These are phyloP conservation scores for Sebastes paucispinis DNA, from an alignment of 2,797 vertebrate species.

Conservation along the genomic window DNA sequence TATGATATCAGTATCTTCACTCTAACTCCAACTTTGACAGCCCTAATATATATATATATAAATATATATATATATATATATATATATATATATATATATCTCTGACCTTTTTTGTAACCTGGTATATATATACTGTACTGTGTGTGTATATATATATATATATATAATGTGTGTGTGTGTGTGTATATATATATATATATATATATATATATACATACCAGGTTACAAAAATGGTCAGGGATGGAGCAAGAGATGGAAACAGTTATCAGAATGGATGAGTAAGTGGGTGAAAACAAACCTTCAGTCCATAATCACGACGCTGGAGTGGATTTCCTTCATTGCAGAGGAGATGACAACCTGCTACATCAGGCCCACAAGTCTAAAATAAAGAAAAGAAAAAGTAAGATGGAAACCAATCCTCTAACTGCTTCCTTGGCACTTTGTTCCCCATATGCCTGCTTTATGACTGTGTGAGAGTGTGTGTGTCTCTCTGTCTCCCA, in stretches of 20 bases:
- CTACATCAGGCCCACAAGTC: slow-evolving; percentile 45
- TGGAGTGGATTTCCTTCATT: slow-evolving; percentile 34
- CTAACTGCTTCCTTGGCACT: slow-evolving; percentile 55
- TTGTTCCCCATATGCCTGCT: background rate
- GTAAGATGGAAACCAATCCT: slow-evolving; percentile 59
- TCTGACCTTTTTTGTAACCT: too few relatives aligned
- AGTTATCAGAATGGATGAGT: slow-evolving; percentile 11
- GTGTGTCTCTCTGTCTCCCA: slow-evolving; percentile 16
- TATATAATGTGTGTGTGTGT: too few relatives aligned
- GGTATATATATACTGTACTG: too few relatives aligned
- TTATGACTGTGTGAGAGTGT: background rate
- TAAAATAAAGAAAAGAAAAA: slow-evolving; percentile 29
- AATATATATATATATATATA: too few relatives aligned
- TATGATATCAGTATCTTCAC: too few relatives aligned
- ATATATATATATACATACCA: too few relatives aligned
- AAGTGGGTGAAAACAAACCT: slow-evolving; percentile 60
- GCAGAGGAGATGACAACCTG: slow-evolving; percentile 44
- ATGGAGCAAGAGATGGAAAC: background rate
- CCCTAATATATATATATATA: too few relatives aligned
- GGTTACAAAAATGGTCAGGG: too few relatives aligned
- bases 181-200: too few relatives aligned
- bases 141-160: too few relatives aligned
- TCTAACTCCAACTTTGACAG: too few relatives aligned
- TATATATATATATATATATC: too few relatives aligned
- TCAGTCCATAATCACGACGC: slow-evolving; percentile 43